phyloP scores from a whole-genome alignment of 2,888 invertebrate genomes.

The Anaspis maculata region DNA sequence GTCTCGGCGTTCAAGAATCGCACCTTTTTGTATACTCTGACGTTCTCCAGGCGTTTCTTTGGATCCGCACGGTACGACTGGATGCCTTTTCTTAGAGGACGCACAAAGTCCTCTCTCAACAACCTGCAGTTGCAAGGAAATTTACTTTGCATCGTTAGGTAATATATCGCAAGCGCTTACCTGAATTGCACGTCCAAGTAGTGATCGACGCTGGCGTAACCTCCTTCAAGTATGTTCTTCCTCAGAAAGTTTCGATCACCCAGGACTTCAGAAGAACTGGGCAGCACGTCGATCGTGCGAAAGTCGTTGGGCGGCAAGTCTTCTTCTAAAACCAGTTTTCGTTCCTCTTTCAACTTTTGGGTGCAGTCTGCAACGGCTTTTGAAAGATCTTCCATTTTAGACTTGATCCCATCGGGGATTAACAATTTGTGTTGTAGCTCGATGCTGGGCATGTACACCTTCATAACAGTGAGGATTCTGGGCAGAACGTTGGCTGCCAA shows the following conservation, averaged over 20 bases:
- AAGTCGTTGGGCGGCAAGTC: conserved; percentile 45
- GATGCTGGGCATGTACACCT: conserved; percentile 16
- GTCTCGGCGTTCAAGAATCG: conserved; percentile 16
- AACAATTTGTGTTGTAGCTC: conserved; percentile 14
- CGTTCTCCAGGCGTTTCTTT: conserved; percentile 15
- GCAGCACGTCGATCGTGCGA: conserved; percentile 49
- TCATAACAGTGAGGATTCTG: neutral
- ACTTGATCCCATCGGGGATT: conserved; percentile 35
- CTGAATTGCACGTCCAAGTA: conserved; percentile 77
- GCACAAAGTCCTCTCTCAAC: conserved; percentile 70
- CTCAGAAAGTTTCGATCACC: conserved; percentile 42
- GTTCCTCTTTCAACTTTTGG: conserved; percentile 6
- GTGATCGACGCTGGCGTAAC: conserved; percentile 56
- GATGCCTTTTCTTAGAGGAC: conserved; percentile 62
- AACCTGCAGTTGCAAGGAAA: too few relatives aligned
- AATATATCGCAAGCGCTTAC: too few relatives aligned
- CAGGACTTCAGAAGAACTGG: conserved; percentile 41
- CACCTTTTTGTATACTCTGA: conserved; percentile 18
- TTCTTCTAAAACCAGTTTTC: conserved; percentile 34
- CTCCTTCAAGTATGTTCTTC: conserved; percentile 53
- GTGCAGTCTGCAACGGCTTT: conserved; percentile 21
- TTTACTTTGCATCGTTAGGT: too few relatives aligned
- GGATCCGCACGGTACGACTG: conserved; percentile 17
- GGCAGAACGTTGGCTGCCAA: neutral
- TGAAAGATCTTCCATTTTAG: conserved; percentile 34